Percentiles rank a stretch among this genome's conserved stretches.
Evolutionary conservation across 2,113 vertebrate genomes (phyloP).

Genomic region (Rhinolophus sinicus): DNA sequence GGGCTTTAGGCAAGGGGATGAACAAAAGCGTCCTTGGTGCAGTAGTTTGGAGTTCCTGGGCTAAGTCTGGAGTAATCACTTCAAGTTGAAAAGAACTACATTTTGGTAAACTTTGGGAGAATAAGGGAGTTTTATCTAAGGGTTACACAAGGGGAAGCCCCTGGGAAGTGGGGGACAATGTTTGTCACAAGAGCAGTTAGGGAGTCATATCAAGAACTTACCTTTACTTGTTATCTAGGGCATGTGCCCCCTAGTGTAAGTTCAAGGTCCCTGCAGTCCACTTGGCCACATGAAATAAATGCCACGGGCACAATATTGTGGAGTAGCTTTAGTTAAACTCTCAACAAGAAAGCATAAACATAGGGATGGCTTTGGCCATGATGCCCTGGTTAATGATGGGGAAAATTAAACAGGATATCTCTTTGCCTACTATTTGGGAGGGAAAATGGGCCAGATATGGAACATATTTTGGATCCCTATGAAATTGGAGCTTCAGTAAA

Average conservation of each 20-base stretch:
- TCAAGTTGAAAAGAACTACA: background rate
- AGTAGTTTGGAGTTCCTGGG: background rate
- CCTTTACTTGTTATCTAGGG: background rate
- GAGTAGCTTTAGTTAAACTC: background rate
- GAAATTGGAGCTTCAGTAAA: background rate
- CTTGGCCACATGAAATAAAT: background rate
- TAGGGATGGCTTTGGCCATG: too few relatives aligned
- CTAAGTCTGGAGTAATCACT: background rate
- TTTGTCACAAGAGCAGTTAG: background rate
- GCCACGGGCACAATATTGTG: background rate
- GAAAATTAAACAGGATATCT: background rate
- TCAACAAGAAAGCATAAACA: background rate
- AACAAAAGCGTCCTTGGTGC: background rate
- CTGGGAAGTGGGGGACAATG: background rate
- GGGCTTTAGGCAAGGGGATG: background rate
- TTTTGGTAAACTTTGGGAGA: background rate
- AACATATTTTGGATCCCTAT: background rate
- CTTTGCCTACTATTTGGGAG: background rate
- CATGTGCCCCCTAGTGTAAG: background rate
- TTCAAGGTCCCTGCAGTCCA: background rate
- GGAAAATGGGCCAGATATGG: background rate
- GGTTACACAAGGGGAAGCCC: background rate
- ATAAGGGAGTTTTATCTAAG: background rate
- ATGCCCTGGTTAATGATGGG: background rate
- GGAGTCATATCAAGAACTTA: background rate